Conservation (phyloP, 2,797 vertebrate species). For the Choloepus didactylus region DNA sequence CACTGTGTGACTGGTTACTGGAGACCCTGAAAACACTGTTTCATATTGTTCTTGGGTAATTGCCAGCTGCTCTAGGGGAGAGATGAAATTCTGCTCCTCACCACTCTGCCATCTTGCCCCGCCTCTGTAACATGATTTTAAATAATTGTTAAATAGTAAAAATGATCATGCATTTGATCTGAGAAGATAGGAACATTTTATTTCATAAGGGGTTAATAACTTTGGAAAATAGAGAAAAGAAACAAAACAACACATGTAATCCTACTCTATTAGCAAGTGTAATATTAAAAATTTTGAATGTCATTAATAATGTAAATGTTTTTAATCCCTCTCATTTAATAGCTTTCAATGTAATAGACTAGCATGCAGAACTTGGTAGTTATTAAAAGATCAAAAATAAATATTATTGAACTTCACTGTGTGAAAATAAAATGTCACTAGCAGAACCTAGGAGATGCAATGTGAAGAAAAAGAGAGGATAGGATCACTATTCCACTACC, state of each 20-base stretch:
- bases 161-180: not conserved
- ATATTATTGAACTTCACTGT: not conserved
- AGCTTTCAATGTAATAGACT: not conserved
- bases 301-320: not conserved
- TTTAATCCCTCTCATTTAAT: not conserved
- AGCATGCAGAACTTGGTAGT: not conserved
- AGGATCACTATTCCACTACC: not conserved
- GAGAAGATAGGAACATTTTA: not conserved
- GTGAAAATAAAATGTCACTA: not conserved
- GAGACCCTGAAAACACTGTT: too few species aligned
- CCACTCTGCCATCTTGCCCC: too few species aligned
- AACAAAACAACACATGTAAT: not conserved
- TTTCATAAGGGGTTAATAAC: not conserved
- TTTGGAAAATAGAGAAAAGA: not conserved
- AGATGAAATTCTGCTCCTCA: too few species aligned
- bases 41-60: too few species aligned
- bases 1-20: too few species aligned
- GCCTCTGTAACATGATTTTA: not conserved
- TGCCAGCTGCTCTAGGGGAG: too few species aligned
- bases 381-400: not conserved
- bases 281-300: not conserved
- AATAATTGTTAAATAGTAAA: not conserved
- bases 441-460: not conserved
- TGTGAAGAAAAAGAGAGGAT: not conserved
- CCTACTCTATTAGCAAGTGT: not conserved